Evolutionary conservation across 2,113 vertebrate genomes (phyloP), one percentile per base, ranked within the genome.

Genomic region (Colistium nudipinnis): DNA sequence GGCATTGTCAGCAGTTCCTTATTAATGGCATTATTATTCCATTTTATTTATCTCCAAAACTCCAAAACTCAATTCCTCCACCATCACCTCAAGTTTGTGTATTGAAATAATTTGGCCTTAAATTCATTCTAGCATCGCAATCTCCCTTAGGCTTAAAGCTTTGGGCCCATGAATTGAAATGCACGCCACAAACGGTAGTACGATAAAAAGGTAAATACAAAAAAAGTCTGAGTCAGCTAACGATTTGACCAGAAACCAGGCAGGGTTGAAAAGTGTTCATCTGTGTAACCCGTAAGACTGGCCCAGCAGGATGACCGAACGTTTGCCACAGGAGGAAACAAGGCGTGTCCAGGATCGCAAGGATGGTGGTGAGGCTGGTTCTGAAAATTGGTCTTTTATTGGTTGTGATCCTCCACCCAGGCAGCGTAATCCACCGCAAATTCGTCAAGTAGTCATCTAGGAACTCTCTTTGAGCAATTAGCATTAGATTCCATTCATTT

Each of bases 261-360:
- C 19, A 49, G 49, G 14, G 1, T 22, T 30, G 44, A 47, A 45
- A 24, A 43, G 14, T 62, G 49, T 43, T 12, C 12, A 27, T 14
- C 28, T 31, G 59, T 53, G 70, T 39, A 81, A 90, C 88, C 48
- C 69, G 88, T 44, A 65, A 14, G 77, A 89, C 90, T 64, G 78
- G 88, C 64, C 55, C 20, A 35, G 69, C 87, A 52, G 64, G 83
- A 66, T 57, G 62, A 20, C 17, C 64, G 61, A 41, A 17, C 39
- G 20, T 14, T 44, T 73, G 3, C 14, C 41, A 45, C n/a, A 36
- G 17, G 33, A 43, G 52, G 65, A 81, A 79, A 83, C 52, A 54
- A 48, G 72, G 73, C 83, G 80, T 82, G 84, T 54, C 19, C 16
- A 12, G 1, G 27, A 73, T 48, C 54, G 35, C 51, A 35, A 27